A percentile compares a stretch with the other conserved stretches of the same genome.
Conservation (phyloP, 2,113 vertebrate species). For the Taurulus bubalis region DNA sequence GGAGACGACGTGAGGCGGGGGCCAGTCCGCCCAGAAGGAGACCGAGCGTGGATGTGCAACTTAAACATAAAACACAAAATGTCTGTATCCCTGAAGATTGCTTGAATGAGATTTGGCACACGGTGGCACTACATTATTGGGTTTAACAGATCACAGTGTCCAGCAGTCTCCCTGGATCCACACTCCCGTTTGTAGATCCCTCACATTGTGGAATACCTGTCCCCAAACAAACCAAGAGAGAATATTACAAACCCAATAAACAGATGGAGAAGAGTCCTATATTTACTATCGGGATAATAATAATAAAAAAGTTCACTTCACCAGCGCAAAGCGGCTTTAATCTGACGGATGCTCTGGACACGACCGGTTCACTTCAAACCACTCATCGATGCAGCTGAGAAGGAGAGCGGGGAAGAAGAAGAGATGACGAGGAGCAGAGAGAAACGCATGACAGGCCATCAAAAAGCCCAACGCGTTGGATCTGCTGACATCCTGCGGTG, state of each 20-base stretch:
- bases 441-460: neutral
- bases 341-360: constrained; percentile 97
- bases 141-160: constrained; percentile 60
- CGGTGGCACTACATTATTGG: constrained; percentile 67
- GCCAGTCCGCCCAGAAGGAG: constrained; percentile 23
- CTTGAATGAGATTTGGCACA: constrained; percentile 80
- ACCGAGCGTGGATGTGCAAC: constrained; percentile 50
- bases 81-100: constrained; percentile 81
- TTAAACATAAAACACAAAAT: constrained; percentile 57
- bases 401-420: neutral
- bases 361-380: constrained; percentile 98
- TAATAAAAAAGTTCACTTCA: constrained; percentile 34
- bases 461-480: neutral
- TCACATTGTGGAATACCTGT: constrained; percentile 49
- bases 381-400: constrained; percentile 94
- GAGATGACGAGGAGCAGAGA: neutral
- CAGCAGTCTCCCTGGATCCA: constrained; percentile 57
- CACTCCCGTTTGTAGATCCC: constrained; percentile 22
- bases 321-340: constrained; percentile 84
- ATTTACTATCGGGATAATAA: neutral
- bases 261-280: neutral
- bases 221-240: constrained; percentile 13
- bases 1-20: constrained; percentile 19
- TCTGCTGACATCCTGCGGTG: neutral
- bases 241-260: neutral